Evolutionary conservation across 2,113 vertebrate species (phyloP).

Genomic region (Gyps fulvus): DNA sequence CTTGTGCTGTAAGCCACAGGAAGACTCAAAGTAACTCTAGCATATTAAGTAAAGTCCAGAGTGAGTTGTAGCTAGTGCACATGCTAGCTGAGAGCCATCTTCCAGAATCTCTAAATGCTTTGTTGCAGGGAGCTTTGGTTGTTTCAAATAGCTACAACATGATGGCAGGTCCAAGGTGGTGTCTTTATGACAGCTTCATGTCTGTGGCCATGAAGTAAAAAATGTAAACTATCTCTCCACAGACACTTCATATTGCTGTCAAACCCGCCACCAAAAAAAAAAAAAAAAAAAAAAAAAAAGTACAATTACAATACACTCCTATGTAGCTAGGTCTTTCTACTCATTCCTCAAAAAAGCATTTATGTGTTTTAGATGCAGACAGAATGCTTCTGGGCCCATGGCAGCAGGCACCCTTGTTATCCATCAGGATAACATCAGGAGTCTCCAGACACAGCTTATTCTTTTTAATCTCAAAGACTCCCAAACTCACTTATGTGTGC

Average conservation of each 20-base stretch:
- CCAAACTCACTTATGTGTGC: neutral
- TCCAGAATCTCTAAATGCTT: neutral
- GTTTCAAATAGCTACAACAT: neutral
- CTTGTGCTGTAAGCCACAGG: neutral
- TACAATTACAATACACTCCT: neutral
- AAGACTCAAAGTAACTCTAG: neutral
- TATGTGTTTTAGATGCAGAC: neutral
- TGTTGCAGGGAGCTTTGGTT: neutral
- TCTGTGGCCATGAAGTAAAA: neutral
- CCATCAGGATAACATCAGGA: neutral
- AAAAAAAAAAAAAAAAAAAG: neutral
- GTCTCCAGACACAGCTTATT: neutral
- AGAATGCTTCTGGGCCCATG: neutral
- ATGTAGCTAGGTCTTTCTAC: neutral
- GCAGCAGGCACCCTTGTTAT: neutral
- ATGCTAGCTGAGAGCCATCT: neutral
- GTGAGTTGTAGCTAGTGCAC: neutral
- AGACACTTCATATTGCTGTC: neutral
- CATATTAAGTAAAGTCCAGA: neutral
- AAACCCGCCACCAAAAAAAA: neutral
- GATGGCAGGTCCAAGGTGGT: neutral
- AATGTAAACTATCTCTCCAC: neutral
- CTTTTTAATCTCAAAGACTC: neutral
- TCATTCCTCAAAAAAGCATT: neutral
- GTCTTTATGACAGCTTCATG: neutral